A percentile compares a stretch with the other conserved stretches of the same genome.
Evolutionary conservation across 2,797 vertebrate species (phyloP).

Genomic region (Otus scops): DNA sequence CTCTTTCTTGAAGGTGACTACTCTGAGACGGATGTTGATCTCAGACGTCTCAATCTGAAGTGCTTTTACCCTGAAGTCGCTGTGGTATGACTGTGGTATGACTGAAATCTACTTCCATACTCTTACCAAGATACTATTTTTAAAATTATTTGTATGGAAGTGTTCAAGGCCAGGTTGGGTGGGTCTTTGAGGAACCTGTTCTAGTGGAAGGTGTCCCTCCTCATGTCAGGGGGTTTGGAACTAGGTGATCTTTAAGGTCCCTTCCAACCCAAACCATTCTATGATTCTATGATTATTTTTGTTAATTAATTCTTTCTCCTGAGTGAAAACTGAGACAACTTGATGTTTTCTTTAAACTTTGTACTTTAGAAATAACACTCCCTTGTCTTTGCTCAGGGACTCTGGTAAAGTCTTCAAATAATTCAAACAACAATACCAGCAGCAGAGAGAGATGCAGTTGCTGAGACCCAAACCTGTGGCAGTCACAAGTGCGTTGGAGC

Average conservation of each 20-base stretch:
- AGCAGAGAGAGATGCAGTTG: not conserved
- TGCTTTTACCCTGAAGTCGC: not conserved
- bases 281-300: not conserved
- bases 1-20: not conserved
- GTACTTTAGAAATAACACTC: not conserved
- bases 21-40: not conserved
- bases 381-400: not conserved
- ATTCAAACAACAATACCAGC: not conserved
- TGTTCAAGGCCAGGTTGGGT: too few species aligned
- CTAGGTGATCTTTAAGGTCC: too few species aligned
- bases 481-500: accelerated
- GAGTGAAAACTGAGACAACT: not conserved
- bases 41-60: not conserved
- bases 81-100: not conserved
- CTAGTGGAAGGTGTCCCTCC: too few species aligned
- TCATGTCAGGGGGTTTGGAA: too few species aligned
- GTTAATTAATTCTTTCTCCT: not conserved
- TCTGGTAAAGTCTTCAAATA: not conserved
- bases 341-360: not conserved
- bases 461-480: not conserved
- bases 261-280: too few species aligned
- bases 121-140: not conserved
- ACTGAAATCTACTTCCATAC: not conserved
- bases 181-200: too few species aligned
- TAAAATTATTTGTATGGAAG: accelerated